Evolutionary conservation across 2,888 invertebrate species (phyloP).

Genomic region (Lasioglossum morio): DNA sequence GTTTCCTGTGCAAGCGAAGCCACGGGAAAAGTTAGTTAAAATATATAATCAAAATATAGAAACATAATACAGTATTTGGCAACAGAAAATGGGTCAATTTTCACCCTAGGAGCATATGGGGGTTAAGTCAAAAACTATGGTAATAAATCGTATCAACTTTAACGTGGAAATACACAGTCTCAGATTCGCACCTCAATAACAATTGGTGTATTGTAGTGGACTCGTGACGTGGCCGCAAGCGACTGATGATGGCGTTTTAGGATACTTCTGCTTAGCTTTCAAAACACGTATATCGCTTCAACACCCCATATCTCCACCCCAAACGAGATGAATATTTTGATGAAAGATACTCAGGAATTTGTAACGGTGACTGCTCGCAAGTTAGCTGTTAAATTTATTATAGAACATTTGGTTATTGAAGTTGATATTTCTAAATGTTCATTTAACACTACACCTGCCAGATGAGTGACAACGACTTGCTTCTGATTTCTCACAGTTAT

Average conservation of each 20-base stretch:
- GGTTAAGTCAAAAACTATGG: too few relatives aligned
- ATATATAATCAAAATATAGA: too few relatives aligned
- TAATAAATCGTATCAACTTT: background rate
- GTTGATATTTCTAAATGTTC: background rate
- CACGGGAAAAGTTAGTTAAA: too few relatives aligned
- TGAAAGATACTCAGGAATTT: background rate
- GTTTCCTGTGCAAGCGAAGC: too few relatives aligned
- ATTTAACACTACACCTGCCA: too few relatives aligned
- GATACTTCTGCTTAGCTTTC: background rate
- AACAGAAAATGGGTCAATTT: too few relatives aligned
- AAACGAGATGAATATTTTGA: conserved; percentile 6
- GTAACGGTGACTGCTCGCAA: background rate
- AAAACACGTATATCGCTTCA: background rate
- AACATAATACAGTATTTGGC: too few relatives aligned
- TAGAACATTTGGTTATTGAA: background rate
- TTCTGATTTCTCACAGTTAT: background rate
- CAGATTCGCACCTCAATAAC: background rate
- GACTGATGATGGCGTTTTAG: background rate
- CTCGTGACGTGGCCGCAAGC: background rate
- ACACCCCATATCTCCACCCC: background rate
- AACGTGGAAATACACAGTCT: background rate
- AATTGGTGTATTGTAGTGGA: background rate
- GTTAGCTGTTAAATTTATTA: background rate
- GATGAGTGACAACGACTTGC: background rate
- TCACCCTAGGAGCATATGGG: too few relatives aligned